Conservation (phyloP, 2,797 vertebrate genomes). For the Acanthurus lineatus region DNA sequence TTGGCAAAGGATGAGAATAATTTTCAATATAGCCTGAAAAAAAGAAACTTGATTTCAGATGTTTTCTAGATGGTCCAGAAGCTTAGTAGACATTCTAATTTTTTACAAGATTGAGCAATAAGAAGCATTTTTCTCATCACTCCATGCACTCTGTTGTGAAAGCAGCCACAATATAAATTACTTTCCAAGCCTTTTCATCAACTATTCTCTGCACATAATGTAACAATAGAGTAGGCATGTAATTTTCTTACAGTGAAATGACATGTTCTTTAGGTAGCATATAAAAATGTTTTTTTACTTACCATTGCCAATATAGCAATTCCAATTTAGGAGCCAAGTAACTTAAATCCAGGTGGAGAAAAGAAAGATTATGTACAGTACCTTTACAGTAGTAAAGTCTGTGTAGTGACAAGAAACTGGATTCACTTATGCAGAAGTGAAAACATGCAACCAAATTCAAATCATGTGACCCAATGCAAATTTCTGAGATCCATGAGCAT, state of each 20-base stretch:
- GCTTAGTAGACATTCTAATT: not conserved
- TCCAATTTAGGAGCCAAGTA: not conserved
- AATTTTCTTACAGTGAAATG: not conserved
- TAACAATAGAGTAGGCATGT: not conserved
- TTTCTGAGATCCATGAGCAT: not conserved
- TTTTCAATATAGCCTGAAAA: slow-evolving; percentile 74
- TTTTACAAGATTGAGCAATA: not conserved
- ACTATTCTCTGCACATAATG: not conserved
- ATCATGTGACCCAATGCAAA: slow-evolving; percentile 29
- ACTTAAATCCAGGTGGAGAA: slow-evolving; percentile 18
- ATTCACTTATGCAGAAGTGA: slow-evolving; percentile 68
- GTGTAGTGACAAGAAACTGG: slow-evolving; percentile 1
- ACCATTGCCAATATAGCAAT: slow-evolving; percentile 38
- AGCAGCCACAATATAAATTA: not conserved
- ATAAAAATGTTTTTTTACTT: slow-evolving; percentile 47
- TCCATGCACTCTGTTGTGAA: not conserved
- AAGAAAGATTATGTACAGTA: not conserved
- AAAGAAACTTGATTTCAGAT: slow-evolving; percentile 25
- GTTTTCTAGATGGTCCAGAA: not conserved
- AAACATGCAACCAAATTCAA: slow-evolving; percentile 40
- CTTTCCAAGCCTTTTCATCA: not conserved
- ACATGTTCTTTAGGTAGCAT: not conserved
- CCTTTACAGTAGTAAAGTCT: not conserved
- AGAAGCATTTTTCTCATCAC: not conserved
- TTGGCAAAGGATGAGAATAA: slow-evolving; percentile 65